Evolutionary conservation across 2,113 vertebrate genomes (phyloP).

Genomic region (Sclerurus mexicanus): DNA sequence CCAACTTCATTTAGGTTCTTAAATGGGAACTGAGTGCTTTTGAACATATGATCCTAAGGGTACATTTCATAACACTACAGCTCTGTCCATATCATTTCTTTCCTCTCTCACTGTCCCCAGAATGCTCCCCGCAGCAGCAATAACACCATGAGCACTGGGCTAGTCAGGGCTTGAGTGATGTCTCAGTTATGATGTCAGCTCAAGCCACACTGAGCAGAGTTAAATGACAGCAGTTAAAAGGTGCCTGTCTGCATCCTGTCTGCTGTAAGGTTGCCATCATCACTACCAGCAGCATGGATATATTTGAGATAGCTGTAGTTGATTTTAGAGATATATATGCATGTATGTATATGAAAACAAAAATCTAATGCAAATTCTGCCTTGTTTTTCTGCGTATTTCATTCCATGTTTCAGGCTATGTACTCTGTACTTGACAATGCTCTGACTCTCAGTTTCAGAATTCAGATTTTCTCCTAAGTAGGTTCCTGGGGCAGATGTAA

Average conservation of each 20-base stretch:
- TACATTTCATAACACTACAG: constrained; percentile 2
- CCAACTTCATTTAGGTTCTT: constrained; percentile 39
- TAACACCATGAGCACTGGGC: background rate
- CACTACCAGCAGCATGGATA: background rate
- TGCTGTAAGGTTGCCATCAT: background rate
- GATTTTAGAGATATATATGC: background rate
- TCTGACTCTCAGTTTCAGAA: background rate
- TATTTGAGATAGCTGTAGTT: background rate
- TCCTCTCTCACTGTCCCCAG: background rate
- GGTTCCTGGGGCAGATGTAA: background rate
- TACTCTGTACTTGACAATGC: background rate
- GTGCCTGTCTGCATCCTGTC: background rate
- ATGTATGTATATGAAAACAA: background rate
- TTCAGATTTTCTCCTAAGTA: background rate
- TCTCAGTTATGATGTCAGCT: background rate
- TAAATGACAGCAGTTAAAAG: background rate
- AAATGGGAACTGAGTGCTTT: constrained; percentile 24
- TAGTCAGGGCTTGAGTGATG: background rate
- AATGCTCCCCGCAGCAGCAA: background rate
- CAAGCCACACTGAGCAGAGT: background rate
- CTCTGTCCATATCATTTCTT: background rate
- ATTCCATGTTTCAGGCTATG: background rate
- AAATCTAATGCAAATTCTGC: background rate
- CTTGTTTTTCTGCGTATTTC: background rate
- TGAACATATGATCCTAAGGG: constrained; percentile 18